Percentiles rank a stretch among this genome's conserved stretches.
These are phyloP conservation scores for Phylloscopus trochiloides DNA, from an alignment of 2,113 vertebrate genomes.

Conservation along the genomic window DNA sequence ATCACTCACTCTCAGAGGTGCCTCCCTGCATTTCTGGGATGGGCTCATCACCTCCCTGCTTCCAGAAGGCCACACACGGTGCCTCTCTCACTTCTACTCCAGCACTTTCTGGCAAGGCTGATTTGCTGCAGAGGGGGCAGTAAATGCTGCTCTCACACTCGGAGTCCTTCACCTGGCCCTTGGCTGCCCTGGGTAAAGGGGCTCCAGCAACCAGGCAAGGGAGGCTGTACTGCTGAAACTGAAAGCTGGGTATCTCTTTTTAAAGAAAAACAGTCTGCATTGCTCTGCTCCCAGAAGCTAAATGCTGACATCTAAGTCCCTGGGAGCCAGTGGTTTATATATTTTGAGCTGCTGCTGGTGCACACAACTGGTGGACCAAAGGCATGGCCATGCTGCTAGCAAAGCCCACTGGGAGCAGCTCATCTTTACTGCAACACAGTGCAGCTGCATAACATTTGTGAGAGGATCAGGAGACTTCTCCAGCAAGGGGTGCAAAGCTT, in stretches of 20 bases:
- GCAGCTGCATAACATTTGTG: neutral
- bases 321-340: neutral
- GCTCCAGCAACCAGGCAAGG: neutral
- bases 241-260: neutral
- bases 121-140: neutral
- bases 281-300: neutral
- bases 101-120: neutral
- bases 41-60: neutral
- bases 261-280: neutral
- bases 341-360: neutral
- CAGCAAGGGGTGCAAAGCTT: neutral
- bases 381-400: neutral
- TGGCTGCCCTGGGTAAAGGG: neutral
- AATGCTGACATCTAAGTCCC: neutral
- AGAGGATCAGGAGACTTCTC: neutral
- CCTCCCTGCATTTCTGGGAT: neutral
- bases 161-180: neutral
- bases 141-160: neutral
- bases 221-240: neutral
- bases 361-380: neutral
- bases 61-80: neutral
- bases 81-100: neutral
- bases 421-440: neutral
- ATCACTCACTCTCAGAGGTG: neutral
- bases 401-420: neutral